Evolutionary conservation across 2,888 invertebrate species (phyloP).

Genomic region (Slavum lentiscoides): DNA sequence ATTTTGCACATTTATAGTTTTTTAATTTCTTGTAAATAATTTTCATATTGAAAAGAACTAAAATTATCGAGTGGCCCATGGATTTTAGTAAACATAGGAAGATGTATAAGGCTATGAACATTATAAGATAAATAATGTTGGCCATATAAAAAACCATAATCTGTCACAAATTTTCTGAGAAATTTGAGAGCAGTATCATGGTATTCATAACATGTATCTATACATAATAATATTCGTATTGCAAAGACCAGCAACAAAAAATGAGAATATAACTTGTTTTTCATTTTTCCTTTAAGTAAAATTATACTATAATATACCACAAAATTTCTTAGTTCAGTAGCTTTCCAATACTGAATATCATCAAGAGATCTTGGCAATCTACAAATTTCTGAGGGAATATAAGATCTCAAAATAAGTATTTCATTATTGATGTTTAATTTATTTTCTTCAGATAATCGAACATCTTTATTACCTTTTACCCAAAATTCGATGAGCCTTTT

Average conservation of each 20-base stretch:
- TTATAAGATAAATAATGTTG: constrained; percentile 5
- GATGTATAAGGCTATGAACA: constrained; percentile 16
- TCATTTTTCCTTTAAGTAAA: background rate
- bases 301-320: background rate
- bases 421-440: background rate
- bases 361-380: background rate
- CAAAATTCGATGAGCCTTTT: constrained; percentile 2
- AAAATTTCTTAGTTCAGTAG: background rate
- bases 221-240: background rate
- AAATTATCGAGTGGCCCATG: constrained; percentile 16
- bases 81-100: no score
- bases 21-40: constrained; percentile 14
- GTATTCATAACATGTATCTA: background rate
- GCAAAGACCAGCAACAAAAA: background rate
- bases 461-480: constrained; percentile 11
- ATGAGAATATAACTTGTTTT: background rate
- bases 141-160: constrained; percentile 1
- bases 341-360: no score
- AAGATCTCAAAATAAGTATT: background rate
- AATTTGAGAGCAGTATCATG: background rate
- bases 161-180: background rate
- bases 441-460: constrained; percentile 4
- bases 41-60: constrained; percentile 17
- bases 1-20: constrained; percentile 2
- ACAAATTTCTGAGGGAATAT: background rate